phyloP scores from a whole-genome alignment of 2,113 vertebrate genomes.

The Macaca nemestrina region DNA sequence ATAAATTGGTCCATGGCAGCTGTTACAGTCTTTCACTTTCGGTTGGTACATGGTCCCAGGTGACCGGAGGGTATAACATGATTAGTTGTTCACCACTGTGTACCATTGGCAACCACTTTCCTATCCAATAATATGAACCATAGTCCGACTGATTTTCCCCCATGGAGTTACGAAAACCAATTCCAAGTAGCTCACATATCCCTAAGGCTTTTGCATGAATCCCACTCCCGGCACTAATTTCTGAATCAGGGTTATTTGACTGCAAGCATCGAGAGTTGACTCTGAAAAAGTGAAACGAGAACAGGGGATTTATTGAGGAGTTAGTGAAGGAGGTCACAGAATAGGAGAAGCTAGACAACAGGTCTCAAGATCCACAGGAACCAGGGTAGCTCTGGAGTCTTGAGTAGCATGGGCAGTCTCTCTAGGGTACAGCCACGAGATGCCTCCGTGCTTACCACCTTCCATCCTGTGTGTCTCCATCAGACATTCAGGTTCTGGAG shows the following conservation, averaged over 20 bases:
- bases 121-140: not conserved
- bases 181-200: not conserved
- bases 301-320: not conserved
- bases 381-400: not conserved
- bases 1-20: not conserved
- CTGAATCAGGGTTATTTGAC: conserved; percentile 6
- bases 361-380: rapidly evolving
- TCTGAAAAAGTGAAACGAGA: not conserved
- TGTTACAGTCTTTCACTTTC: not conserved
- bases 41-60: not conserved
- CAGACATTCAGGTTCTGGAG: not conserved
- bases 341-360: not conserved
- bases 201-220: not conserved
- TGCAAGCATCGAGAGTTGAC: not conserved
- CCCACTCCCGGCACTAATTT: conserved; percentile 29
- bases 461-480: not conserved
- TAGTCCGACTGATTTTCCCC: not conserved
- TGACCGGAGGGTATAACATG: not conserved
- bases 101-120: not conserved
- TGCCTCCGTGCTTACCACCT: not conserved
- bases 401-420: rapidly evolving
- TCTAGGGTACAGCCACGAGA: rapidly evolving
- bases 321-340: not conserved
- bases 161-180: not conserved
- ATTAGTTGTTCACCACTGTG: not conserved